Evolutionary conservation across 2,888 invertebrate genomes (phyloP).

Genomic region (Drosophila eohydei): DNA sequence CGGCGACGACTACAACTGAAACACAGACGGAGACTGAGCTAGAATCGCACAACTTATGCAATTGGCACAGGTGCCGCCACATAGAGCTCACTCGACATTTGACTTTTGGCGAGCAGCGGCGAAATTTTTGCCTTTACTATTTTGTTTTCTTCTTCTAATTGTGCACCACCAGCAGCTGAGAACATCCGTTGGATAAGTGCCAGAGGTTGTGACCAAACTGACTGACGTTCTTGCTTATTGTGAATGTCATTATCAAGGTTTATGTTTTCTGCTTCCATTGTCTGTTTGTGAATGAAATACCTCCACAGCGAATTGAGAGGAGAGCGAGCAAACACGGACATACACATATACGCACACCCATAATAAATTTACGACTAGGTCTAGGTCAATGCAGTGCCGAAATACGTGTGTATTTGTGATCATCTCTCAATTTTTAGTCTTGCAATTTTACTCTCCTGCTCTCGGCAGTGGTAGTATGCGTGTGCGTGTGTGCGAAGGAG

Average conservation of each 20-base stretch:
- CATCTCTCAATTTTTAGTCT: constrained; percentile 12
- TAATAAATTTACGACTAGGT: constrained; percentile 35
- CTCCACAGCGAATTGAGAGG: constrained; percentile 13
- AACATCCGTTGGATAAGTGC: constrained; percentile 73
- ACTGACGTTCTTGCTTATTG: constrained; percentile 39
- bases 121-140: constrained; percentile 25
- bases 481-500: neutral
- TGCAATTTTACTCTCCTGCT: constrained; percentile 10
- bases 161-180: constrained; percentile 47
- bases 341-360: constrained; percentile 8
- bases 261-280: constrained; percentile 41
- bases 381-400: constrained; percentile 42
- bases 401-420: constrained; percentile 28
- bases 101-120: constrained; percentile 64
- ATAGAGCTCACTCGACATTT: constrained; percentile 64
- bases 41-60: constrained; percentile 67
- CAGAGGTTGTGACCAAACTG: constrained; percentile 67
- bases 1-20: constrained; percentile 12
- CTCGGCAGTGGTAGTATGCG: neutral
- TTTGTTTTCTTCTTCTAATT: constrained; percentile 43
- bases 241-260: constrained; percentile 81
- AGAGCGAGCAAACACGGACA: constrained; percentile 15
- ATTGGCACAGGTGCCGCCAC: constrained; percentile 63
- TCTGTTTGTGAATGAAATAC: constrained; percentile 62
- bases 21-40: constrained; percentile 32